phyloP scores from a whole-genome alignment of 2,797 vertebrate species.

The Anguilla megastoma region DNA sequence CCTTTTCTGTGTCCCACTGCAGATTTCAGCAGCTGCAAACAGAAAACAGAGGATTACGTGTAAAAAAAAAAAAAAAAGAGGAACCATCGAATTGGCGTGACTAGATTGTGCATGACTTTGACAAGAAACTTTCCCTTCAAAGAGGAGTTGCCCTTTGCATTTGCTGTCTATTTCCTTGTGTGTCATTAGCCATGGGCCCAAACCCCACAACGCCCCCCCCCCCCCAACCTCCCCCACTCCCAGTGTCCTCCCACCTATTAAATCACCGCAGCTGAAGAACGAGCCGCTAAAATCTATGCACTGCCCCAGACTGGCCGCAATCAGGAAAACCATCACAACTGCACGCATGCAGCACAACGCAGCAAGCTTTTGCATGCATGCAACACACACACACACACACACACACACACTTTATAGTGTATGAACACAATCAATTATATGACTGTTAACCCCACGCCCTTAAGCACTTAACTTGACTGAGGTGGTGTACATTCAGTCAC shows the following conservation, averaged over 20 bases:
- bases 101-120: conserved; percentile 75
- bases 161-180: conserved; percentile 85
- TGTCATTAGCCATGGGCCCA: conserved; percentile 64
- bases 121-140: conserved; percentile 76
- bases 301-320: neutral
- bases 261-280: conserved; percentile 55
- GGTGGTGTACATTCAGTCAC: neutral
- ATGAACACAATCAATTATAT: conserved; percentile 54
- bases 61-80: neutral
- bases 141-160: conserved; percentile 71
- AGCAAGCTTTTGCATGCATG: neutral
- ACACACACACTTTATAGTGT: neutral
- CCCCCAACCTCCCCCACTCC: conserved; percentile 33
- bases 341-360: neutral
- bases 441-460: conserved; percentile 70
- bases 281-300: conserved; percentile 73
- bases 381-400: neutral
- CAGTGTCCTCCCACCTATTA: conserved; percentile 17
- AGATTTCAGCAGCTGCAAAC: conserved; percentile 59
- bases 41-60: conserved; percentile 48
- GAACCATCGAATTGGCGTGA: conserved; percentile 52
- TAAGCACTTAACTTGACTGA: conserved; percentile 58
- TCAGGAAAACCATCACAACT: neutral
- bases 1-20: neutral
- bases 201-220: neutral